phyloP scores from a whole-genome alignment of 2,113 vertebrate species.

The Chionis minor region DNA sequence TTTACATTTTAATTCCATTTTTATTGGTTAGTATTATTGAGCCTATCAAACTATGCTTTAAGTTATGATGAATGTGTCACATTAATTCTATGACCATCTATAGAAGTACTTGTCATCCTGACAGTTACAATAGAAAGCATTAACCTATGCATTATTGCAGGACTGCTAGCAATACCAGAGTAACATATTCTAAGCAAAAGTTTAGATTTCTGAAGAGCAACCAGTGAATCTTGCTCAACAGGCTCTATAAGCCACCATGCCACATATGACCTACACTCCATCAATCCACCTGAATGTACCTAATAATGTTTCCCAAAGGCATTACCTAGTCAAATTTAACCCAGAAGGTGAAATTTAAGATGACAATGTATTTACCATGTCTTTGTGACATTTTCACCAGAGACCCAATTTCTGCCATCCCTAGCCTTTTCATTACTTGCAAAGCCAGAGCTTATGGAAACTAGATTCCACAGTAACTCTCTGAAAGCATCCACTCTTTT shows the following conservation, averaged over 20 bases:
- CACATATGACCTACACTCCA: neutral
- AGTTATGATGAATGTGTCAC: neutral
- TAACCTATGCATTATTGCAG: neutral
- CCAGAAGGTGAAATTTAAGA: neutral
- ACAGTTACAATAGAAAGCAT: neutral
- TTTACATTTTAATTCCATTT: neutral
- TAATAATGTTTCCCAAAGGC: neutral
- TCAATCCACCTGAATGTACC: neutral
- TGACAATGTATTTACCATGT: neutral
- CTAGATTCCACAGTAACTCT: neutral
- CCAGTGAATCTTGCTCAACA: neutral
- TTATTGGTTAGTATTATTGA: neutral
- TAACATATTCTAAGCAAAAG: neutral
- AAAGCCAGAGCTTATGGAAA: neutral
- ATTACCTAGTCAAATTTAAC: neutral
- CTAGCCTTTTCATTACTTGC: neutral
- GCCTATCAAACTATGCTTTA: neutral
- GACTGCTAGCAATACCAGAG: neutral
- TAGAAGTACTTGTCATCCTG: neutral
- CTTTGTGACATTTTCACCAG: neutral
- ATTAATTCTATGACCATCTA: neutral
- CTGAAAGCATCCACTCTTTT: neutral
- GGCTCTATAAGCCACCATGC: neutral
- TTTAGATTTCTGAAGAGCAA: neutral
- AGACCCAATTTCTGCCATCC: neutral